Evolutionary conservation across 2,797 vertebrate species (phyloP), one percentile per base, ranked within the genome.

Genomic region (Oreortyx pictus): DNA sequence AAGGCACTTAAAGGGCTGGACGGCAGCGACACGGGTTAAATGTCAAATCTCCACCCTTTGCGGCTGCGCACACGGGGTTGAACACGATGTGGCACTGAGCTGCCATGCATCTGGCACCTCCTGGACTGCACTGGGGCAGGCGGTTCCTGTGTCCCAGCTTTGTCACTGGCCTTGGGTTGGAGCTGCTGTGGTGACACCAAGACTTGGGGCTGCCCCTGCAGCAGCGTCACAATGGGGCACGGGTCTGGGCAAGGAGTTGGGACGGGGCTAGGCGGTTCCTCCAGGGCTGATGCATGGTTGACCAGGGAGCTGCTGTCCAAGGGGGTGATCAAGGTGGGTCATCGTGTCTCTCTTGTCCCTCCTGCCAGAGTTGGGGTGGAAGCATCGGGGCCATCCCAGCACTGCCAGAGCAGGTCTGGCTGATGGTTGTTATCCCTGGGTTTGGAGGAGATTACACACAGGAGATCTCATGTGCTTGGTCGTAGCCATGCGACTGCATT

Each of bases 1-100:
- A 96, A 97, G 82, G 75, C 52, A 2, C 88, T 92, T 94, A 88
- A 91, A 94, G 92, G 64, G 83, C 43, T 3, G 18, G 81, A 44
- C 64, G 86, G 74, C 82, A 94, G 46, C 4, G 39, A 61, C 81
- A 22, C 23, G 6, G 73, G 75, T 56, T 90, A 91, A 96, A 90
- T 88, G 89, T 71, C 82, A 83, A 72, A 60, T 24, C 65, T 77
- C 77, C 44, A 41, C 88, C 70, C 93, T 84, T 84, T 59, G 73
- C 0, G 33, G 49, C 68, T 91, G 44, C 54, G 27, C 0, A 2
- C 35, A 35, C 11, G 44, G 60, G 43, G 57, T 46, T 59, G 60
- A 29, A 16, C 49, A 49, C 35, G 2, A 20, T 14, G 74, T 1
- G 2, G 23, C 8, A 20, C 4, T 6, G 86, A 50, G 14, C 39